Base-by-base conservation (phyloP, 1,140 invertebrate species). In the Cydia pomonella region DNA sequence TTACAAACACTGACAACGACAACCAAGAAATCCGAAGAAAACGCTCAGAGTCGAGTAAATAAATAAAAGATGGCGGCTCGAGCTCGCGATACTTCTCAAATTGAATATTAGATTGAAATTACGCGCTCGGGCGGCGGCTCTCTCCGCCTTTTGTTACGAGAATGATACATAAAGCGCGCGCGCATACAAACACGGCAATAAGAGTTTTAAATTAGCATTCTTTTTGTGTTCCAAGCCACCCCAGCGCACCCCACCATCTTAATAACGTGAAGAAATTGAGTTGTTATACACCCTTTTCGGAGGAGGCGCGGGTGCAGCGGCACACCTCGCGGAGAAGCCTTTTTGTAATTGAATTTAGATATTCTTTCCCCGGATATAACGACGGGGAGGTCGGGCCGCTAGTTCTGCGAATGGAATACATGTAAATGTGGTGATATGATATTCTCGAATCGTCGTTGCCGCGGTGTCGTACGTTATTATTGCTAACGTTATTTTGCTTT, bases 301-400 rank as follows among this genome's bases (percentile, higher is more conserved):
- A 86, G 88, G 88, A 88, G 88, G 89, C 82, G 85, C 87, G 89
- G 89, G 89, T 91, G 89, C 89, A 89, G 77, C 81, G 82, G 82
- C 81, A 88, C 89, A 88, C 88, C 85, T 90, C 86, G 79, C 76
- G 72, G 76, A 86, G 86, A 87, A 91, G 84, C 87, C 89, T 90
- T 91, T 89, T 90, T 89, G 89, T 91, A 92, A 92, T 92, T 92
- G 91, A 92, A 92, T 92, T 92, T 87, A 87, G 90, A 92, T 92
- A 91, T 91, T 90, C 87, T 86, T 85, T 86, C 82, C 81, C 83
- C 82, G 88, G 85, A 88, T 88, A 84, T 85, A 87, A 85, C 83
- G 84, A 81, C 83, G 82, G 84, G 85, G 87, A 86, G 85, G 85
- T 81, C 75, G 80, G 84, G 73, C 80, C 82, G 85, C 84, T 89